These are phyloP conservation scores for Cantharis rufa DNA, from an alignment of 2,888 invertebrate genomes.

Conservation along the genomic window DNA sequence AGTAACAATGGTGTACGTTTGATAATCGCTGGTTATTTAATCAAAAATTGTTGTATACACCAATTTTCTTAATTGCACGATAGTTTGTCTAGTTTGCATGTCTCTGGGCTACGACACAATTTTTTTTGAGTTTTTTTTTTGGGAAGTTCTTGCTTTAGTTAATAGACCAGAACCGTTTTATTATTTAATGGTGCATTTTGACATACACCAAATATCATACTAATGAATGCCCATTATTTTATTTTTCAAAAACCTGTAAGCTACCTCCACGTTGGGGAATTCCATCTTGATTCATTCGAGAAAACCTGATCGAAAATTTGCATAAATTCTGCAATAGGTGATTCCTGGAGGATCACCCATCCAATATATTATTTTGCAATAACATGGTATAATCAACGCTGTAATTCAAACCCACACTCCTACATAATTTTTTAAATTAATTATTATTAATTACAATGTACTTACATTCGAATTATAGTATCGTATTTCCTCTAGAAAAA, in stretches of 20 bases:
- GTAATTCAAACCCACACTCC: not conserved
- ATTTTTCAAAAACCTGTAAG: not conserved
- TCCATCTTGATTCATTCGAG: not conserved
- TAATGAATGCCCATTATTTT: not conserved
- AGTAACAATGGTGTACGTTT: not conserved
- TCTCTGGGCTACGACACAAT: not conserved
- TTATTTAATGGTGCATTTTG: not conserved
- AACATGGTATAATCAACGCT: too few relatives aligned
- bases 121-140: not conserved
- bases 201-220: not conserved
- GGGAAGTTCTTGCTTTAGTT: not conserved
- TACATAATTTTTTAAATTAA: not conserved
- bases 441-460: not conserved
- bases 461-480: not conserved
- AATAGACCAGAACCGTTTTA: not conserved
- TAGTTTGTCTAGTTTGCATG: not conserved
- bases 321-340: not conserved
- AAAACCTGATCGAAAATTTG: not conserved
- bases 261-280: too few relatives aligned
- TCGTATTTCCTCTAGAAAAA: not conserved
- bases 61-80: not conserved
- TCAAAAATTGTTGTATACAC: not conserved
- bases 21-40: not conserved
- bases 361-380: too few relatives aligned
- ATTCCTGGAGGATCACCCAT: too few relatives aligned